Base-by-base conservation (phyloP, 2,797 vertebrate genomes). In the Peromyscus attwateri region DNA sequence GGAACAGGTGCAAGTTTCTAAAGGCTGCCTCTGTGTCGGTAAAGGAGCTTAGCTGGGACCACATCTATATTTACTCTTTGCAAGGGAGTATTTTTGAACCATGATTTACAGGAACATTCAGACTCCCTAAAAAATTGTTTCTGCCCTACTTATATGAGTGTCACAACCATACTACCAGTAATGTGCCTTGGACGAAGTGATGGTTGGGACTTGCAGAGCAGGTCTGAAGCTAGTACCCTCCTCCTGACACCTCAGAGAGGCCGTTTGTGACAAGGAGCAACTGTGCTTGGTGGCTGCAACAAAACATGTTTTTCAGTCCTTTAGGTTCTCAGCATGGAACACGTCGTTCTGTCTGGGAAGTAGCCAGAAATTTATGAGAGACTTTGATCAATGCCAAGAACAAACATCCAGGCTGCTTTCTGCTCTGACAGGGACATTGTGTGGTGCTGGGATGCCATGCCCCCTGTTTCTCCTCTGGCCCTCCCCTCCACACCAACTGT, bases 221-320 rank as follows among this genome's bases (percentile, higher is more conserved):
- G 92, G 95, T 95, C 97, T 95, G 94, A 92, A 23, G 2, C 89
- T 21, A 52, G 49, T 64, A 66, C 16, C 89, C 76, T 98, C 89
- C 92, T 96, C 77, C 80, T 91, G 91, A 68, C 91, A 76, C 83
- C 90, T 52, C 73, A 10, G 92, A 83, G 31, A 95, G 70, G 70
- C 43, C 81, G 66, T 40, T 60, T 66, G 80, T 94, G 92, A 46
- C 10, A 43, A 0, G 6, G 37, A 10, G 12, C 68, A 82, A 95
- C 46, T 70, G 0, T 0, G 75, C 68, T 97, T 94, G 4, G 49
- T 88, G 96, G 95, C 82, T 97, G 4, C 0, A 98, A 98, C 96
- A 52, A 98, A 98, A 98, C 97, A 97, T 98, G 98, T 98, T 98
- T 98, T 97, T 89, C 95, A 98, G 81, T 57, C 92, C 25, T 82